Percentiles rank a stretch among this genome's conserved stretches.
Conservation (phyloP, 2,888 invertebrate species). For the Tenodera sinensis region DNA sequence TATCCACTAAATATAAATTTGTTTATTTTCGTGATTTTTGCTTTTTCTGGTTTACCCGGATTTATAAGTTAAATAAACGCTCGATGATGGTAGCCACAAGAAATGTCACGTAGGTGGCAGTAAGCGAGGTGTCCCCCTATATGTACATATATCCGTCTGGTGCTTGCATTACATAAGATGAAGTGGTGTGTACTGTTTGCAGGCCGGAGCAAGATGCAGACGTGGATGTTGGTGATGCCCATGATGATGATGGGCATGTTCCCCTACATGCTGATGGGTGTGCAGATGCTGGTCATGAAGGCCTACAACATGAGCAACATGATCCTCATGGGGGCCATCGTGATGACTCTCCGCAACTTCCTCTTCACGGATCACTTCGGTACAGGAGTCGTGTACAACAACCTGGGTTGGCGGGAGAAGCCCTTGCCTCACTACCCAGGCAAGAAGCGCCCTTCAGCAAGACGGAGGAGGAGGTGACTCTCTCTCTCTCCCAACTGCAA, state of each 20-base stretch:
- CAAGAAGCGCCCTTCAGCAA: too few relatives aligned
- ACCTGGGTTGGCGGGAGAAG: slow-evolving; percentile 35
- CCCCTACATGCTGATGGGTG: slow-evolving; percentile 33
- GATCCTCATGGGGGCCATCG: slow-evolving; percentile 38
- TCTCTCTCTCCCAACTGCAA: not conserved
- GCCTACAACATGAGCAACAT: slow-evolving; percentile 38
- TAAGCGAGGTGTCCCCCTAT: too few relatives aligned
- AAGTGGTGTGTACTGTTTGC: too few relatives aligned
- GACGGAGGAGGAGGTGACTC: not conserved
- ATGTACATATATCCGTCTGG: too few relatives aligned
- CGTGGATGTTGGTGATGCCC: slow-evolving; percentile 34
- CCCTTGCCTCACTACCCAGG: slow-evolving; percentile 32
- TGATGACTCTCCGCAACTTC: slow-evolving; percentile 37
- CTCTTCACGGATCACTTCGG: slow-evolving; percentile 37
- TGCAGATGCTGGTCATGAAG: slow-evolving; percentile 39
- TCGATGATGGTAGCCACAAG: too few relatives aligned
- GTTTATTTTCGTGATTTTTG: too few relatives aligned
- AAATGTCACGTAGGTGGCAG: too few relatives aligned
- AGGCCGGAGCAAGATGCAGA: slow-evolving; percentile 26
- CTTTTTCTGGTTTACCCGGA: too few relatives aligned
- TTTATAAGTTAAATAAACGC: too few relatives aligned
- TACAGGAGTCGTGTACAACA: slow-evolving; percentile 36
- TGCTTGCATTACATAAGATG: too few relatives aligned
- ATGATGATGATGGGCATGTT: slow-evolving; percentile 34
- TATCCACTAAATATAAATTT: too few relatives aligned